Base-by-base conservation (phyloP, 1,140 invertebrate genomes). In the Hylyphantes graminicola region DNA sequence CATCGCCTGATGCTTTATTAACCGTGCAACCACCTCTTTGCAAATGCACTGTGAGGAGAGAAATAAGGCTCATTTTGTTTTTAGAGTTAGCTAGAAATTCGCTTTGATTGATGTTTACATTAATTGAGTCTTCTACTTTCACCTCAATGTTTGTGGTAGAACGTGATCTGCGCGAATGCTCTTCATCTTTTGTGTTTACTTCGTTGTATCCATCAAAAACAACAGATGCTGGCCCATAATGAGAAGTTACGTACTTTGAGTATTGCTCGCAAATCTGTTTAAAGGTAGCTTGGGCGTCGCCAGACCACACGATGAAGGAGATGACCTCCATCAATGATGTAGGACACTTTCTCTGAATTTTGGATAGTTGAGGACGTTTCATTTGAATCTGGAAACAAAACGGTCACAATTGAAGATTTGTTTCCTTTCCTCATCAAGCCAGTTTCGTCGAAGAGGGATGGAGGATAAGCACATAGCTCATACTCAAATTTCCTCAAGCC, bases 131-230 rank as follows among this genome's bases (percentile, higher is more conserved):
- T 59, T 59, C 57, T 59, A 59, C 57, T 59, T 59, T 59, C 57
- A 59, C 57, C n/a, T 13, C 57, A 59, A 59, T 59, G n/a, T 59
- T 12, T 13, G 57, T 59, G 57, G 57, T 59, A 59, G 57, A 13
- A 13, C 57, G 57, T 59, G 57, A 59, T 59, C 57, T 59, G 57
- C n/a, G 57, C 6, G 7, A 59, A n/a, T 59, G 57, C 7, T 59
- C 57, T 59, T 59, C 57, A 59, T 59, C 57, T 59, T 59, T 59
- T 59, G 57, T 59, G 15, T 73, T 11, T 73, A 5, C 57, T 59
- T 59, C 73, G 11, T 75, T 55, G 48, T 75, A 75, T 17, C 73
- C 73, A 48, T 75, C 73, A 75, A 75, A 75, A 57, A 75, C 54
- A 10, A 59, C 73, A 75, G 15, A 5, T 19, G 8, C 17, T 59